Base-by-base conservation (phyloP, 1,140 invertebrate genomes). In the Penaeus japonicus region DNA sequence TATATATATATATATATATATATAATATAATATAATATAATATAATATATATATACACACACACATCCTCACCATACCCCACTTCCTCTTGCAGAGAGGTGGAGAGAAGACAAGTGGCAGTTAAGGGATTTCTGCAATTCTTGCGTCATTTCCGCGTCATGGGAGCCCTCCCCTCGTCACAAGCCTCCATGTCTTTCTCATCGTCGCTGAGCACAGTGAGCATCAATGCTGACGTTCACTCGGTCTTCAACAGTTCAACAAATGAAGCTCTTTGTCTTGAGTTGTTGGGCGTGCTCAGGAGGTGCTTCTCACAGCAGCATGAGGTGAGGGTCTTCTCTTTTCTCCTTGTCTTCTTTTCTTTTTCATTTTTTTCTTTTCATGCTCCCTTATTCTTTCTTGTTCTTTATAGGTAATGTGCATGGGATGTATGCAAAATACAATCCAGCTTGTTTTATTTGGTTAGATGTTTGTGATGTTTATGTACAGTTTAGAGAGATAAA, bases 201-300 rank as follows among this genome's bases (percentile, higher is more conserved):
- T 91, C 88, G 30, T 88, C 90, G 10, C 77, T 91, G 59, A 87
- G 70, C 35, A 85, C 85, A 75, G 57, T 90, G 17, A 89, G 90
- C 70, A 91, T 92, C 15, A 92, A 92, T 88, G 91, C 92, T 32
- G 90, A 91, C 55, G 87, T 91, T 70, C 91, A 91, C 35, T 85
- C 90, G 7, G 89, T 82, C 18, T 91, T 92, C 77, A 92, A 92
- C 80, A 91, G 91, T n/a, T 91, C 91, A 24, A 92, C 91, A 84
- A 93, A 93, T 89, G 93, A 93, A 87, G 92, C 92, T 2, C 90
- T 93, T 32, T 93, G 93, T 90, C 90, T 93, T 47, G 93, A 94
- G 90, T 91, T 93, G 27, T 87, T 94, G 59, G 92, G 92, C 18
- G 92, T 93, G 80, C 87, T 94, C 20, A 91, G 92, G 32, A 84